Percentiles rank a stretch among this genome's conserved stretches.
Conservation (phyloP, 2,113 vertebrate genomes). For the Indri indri region DNA sequence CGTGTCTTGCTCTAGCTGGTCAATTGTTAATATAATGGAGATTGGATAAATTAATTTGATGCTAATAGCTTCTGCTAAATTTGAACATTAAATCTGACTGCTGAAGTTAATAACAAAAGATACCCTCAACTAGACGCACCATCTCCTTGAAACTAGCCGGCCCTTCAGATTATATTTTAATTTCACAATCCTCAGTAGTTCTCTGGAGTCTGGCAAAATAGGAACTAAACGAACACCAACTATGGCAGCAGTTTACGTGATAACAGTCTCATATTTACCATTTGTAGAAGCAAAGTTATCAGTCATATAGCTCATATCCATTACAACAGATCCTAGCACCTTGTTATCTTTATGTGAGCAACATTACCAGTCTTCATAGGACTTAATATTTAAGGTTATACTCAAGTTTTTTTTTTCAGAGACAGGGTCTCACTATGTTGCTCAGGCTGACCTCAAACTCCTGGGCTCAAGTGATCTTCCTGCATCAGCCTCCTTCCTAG, state of each 20-base stretch:
- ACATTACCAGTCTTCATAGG: neutral
- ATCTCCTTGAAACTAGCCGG: neutral
- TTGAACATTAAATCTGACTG: neutral
- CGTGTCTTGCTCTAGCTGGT: neutral
- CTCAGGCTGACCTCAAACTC: neutral
- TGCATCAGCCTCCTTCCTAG: too few relatives aligned
- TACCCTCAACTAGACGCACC: neutral
- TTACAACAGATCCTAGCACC: neutral
- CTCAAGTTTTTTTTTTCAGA: neutral
- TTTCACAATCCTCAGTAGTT: neutral
- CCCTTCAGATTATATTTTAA: slow-evolving; percentile 39
- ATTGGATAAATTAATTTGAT: neutral
- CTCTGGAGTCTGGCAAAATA: neutral
- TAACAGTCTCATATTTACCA: neutral
- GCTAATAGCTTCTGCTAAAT: slow-evolving; percentile 17
- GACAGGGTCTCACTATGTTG: neutral
- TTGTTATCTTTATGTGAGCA: neutral
- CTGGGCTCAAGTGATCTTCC: neutral
- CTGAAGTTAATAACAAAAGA: slow-evolving; percentile 24
- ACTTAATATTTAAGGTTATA: neutral
- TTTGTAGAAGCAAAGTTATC: neutral
- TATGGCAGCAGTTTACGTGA: neutral
- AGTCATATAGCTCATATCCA: neutral
- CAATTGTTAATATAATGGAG: neutral
- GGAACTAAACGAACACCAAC: slow-evolving; percentile 15